These are phyloP conservation scores for Neodon shergylaensis DNA, from an alignment of 2,113 vertebrate genomes.

Conservation along the genomic window DNA sequence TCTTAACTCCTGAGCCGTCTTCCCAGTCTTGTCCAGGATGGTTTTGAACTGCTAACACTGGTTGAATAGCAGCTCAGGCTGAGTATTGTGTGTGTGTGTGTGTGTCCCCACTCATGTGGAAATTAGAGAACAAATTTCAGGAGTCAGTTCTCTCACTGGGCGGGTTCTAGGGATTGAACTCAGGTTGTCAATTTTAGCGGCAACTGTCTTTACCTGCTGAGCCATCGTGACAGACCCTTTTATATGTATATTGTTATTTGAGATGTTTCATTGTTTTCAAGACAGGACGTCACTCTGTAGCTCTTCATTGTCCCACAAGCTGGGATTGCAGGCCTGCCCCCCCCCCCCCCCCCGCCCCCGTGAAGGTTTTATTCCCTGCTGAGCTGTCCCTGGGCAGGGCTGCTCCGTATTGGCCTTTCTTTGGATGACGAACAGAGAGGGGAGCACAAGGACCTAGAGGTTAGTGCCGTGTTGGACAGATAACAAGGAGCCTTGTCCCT, in stretches of 20 bases:
- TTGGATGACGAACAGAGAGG: no score
- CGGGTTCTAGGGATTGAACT: neutral
- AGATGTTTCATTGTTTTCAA: neutral
- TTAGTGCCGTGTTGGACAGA: neutral
- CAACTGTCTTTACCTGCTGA: neutral
- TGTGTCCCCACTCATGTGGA: neutral
- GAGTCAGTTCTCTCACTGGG: no score
- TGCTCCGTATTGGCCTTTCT: neutral
- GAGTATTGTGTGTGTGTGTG: neutral
- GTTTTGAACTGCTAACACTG: neutral
- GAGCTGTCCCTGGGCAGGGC: fast-evolving
- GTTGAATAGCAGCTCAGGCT: neutral
- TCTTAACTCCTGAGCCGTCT: neutral
- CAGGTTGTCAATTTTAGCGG: neutral
- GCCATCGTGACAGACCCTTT: neutral
- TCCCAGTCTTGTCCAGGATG: neutral
- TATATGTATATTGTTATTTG: neutral
- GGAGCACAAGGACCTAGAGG: neutral
- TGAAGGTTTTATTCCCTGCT: neutral
- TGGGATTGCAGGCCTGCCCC: neutral
- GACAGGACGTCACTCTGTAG: neutral
- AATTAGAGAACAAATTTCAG: neutral
- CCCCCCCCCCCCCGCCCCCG: fast-evolving
- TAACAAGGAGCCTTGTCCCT: neutral
- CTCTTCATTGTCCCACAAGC: neutral